These are phyloP conservation scores for Laticauda colubrina DNA, from an alignment of 2,113 vertebrate genomes.

Conservation along the genomic window DNA sequence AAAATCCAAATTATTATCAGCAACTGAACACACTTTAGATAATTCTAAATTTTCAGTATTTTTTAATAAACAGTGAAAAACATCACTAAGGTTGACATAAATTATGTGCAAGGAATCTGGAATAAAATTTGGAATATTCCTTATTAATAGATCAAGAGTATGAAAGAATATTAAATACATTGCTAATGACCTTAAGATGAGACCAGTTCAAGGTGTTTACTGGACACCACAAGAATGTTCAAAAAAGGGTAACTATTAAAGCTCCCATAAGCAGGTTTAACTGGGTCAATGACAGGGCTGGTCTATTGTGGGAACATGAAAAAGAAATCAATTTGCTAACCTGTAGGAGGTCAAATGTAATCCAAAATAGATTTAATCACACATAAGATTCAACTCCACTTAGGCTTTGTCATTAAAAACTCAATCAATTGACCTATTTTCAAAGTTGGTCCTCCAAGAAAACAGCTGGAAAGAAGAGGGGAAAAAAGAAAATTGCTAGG, in stretches of 20 bases:
- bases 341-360: background rate
- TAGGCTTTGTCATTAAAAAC: background rate
- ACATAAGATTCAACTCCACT: background rate
- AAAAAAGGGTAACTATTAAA: background rate
- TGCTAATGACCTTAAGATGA: background rate
- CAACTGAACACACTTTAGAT: background rate
- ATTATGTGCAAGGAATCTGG: background rate
- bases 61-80: background rate
- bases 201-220: background rate
- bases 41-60: background rate
- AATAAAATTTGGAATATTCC: background rate
- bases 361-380: background rate
- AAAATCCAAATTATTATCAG: background rate
- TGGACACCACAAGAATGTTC: background rate
- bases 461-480: background rate
- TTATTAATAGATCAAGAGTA: background rate
- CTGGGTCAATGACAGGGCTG: background rate
- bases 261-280: background rate
- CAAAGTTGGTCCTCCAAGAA: background rate
- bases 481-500: background rate
- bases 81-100: background rate
- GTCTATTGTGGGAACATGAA: background rate
- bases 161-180: background rate
- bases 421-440: background rate
- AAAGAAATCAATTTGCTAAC: background rate